Percentiles rank a stretch among this genome's conserved stretches.
phyloP scores from a whole-genome alignment of 2,113 vertebrate genomes.

The Peucedramus taeniatus region DNA sequence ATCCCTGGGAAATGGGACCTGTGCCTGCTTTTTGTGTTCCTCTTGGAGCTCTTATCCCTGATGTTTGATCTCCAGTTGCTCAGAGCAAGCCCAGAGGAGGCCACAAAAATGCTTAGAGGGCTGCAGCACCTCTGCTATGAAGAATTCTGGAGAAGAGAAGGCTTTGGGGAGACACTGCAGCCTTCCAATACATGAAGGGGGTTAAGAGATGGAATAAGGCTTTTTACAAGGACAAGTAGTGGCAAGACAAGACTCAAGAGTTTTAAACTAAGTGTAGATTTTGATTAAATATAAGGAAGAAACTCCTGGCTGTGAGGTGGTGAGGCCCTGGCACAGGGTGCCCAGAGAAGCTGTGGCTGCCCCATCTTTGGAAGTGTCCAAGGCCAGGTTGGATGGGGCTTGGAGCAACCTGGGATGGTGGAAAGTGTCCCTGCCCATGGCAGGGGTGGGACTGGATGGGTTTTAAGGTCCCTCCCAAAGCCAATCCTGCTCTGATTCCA shows the following conservation, averaged over 20 bases:
- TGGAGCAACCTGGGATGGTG: fast-evolving
- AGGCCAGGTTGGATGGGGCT: fast-evolving
- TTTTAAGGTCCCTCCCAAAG: neutral
- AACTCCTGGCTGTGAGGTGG: fast-evolving
- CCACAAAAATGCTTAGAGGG: neutral
- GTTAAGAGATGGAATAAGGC: neutral
- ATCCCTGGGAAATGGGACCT: neutral
- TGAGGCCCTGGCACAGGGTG: neutral
- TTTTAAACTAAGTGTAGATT: neutral
- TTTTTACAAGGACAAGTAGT: neutral
- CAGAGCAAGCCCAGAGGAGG: neutral
- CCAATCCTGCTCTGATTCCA: neutral
- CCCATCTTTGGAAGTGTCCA: neutral
- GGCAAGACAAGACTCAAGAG: neutral
- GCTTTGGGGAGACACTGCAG: fast-evolving
- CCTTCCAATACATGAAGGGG: neutral
- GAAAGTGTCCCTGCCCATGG: fast-evolving
- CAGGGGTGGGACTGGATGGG: fast-evolving
- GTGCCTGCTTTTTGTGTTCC: neutral
- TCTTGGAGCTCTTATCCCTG: neutral
- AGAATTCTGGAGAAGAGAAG: neutral
- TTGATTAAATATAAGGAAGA: neutral
- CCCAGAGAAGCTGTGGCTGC: neutral
- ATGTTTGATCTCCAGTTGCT: neutral
- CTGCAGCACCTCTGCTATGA: neutral